Percentiles rank a stretch among this genome's conserved stretches.
phyloP scores from a whole-genome alignment of 2,113 vertebrate genomes.

The Cephalopholis sonnerati region DNA sequence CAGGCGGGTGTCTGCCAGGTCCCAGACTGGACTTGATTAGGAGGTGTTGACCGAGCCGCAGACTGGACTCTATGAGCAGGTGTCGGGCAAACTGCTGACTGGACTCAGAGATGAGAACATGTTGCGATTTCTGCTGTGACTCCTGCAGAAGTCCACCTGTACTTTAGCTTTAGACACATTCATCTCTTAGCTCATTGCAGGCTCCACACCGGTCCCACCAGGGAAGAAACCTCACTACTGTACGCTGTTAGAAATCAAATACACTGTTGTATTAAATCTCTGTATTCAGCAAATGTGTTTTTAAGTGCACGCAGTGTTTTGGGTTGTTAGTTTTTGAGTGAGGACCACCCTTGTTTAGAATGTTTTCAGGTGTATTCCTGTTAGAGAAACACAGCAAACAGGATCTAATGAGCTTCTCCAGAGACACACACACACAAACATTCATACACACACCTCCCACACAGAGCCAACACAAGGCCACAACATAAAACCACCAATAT shows the following conservation, averaged over 20 bases:
- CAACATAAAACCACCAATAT: constrained; percentile 55
- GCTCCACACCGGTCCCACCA: not conserved
- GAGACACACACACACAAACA: not conserved
- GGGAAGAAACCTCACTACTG: not conserved
- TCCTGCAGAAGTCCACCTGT: not conserved
- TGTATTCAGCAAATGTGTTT: not conserved
- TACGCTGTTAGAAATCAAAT: not conserved
- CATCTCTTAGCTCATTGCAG: not conserved
- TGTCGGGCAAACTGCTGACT: too few species aligned
- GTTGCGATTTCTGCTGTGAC: not conserved
- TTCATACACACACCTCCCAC: constrained; percentile 26
- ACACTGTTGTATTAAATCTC: not conserved
- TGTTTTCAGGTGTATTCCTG: not conserved
- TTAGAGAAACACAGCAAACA: constrained; percentile 17
- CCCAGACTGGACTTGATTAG: too few species aligned
- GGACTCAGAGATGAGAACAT: too few species aligned
- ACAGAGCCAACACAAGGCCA: constrained; percentile 44
- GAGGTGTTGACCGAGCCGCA: too few species aligned
- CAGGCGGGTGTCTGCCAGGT: too few species aligned
- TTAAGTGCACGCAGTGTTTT: not conserved
- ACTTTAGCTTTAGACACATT: not conserved
- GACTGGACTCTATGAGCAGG: too few species aligned
- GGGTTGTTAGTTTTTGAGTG: not conserved
- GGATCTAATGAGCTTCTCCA: constrained; percentile 34
- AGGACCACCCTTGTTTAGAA: not conserved